phyloP scores from a whole-genome alignment of 2,113 vertebrate species.

The Arenaria interpres region DNA sequence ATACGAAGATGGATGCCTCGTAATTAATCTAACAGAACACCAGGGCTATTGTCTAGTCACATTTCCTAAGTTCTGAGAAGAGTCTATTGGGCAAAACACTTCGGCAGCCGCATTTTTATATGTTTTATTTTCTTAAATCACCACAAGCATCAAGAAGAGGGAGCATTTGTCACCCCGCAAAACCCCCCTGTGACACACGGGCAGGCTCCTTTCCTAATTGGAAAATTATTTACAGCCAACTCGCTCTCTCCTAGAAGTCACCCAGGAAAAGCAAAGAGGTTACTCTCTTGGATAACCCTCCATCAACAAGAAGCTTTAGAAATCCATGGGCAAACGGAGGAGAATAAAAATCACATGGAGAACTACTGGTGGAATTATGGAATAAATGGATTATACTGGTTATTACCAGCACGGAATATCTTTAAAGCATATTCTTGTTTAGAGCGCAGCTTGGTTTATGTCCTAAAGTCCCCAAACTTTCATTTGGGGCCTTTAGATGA shows the following conservation, averaged over 20 bases:
- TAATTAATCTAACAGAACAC: neutral
- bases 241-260: neutral
- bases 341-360: neutral
- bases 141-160: neutral
- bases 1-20: neutral
- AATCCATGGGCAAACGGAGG: rapidly evolving
- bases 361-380: rapidly evolving
- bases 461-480: too few species aligned
- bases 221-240: neutral
- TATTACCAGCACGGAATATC: rapidly evolving
- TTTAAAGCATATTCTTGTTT: rapidly evolving
- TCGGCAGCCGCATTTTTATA: neutral
- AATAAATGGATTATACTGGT: too few species aligned
- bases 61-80: neutral
- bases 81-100: neutral
- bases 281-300: neutral
- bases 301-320: neutral
- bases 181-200: rapidly evolving
- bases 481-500: rapidly evolving
- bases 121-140: neutral
- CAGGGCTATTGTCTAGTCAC: neutral
- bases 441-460: rapidly evolving
- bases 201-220: neutral
- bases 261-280: neutral
- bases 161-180: neutral